Conservation (phyloP, 2,888 invertebrate species). For the Nudaria mundana region DNA sequence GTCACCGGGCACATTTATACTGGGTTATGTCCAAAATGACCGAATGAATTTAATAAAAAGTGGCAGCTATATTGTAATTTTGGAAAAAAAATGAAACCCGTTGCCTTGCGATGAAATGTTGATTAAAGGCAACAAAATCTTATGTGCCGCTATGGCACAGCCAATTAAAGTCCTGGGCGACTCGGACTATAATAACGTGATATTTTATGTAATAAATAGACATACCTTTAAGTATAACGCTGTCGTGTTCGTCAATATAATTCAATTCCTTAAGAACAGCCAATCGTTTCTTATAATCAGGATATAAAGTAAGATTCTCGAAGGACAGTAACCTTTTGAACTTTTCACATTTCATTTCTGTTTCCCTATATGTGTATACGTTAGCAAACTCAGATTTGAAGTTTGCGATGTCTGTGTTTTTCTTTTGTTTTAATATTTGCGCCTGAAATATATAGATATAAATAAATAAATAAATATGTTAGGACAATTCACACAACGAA, state of each 20-base stretch:
- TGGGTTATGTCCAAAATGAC: too few species aligned
- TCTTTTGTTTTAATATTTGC: slow-evolving; percentile 73
- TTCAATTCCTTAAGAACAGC: slow-evolving; percentile 88
- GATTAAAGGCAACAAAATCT: too few species aligned
- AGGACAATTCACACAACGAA: too few species aligned
- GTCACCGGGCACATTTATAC: too few species aligned
- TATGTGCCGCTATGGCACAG: too few species aligned
- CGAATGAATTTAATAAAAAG: too few species aligned
- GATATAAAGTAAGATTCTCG: slow-evolving; percentile 91
- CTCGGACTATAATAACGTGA: too few species aligned
- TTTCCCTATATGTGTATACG: slow-evolving; percentile 87
- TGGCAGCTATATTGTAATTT: too few species aligned
- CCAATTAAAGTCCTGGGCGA: too few species aligned
- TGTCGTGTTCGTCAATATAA: slow-evolving; percentile 80
- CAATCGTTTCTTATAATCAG: slow-evolving; percentile 93
- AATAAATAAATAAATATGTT: too few species aligned
- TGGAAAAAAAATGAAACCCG: too few species aligned
- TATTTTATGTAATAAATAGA: neutral
- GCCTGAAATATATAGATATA: slow-evolving; percentile 53
- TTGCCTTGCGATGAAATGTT: too few species aligned
- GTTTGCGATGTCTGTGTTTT: slow-evolving; percentile 87
- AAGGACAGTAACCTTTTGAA: slow-evolving; percentile 90
- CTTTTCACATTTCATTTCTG: slow-evolving; percentile 85
- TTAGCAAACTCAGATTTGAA: slow-evolving; percentile 89
- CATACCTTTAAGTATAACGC: slow-evolving; percentile 67